Conservation (phyloP, 2,797 vertebrate genomes). For the Hybognathus amarus region DNA sequence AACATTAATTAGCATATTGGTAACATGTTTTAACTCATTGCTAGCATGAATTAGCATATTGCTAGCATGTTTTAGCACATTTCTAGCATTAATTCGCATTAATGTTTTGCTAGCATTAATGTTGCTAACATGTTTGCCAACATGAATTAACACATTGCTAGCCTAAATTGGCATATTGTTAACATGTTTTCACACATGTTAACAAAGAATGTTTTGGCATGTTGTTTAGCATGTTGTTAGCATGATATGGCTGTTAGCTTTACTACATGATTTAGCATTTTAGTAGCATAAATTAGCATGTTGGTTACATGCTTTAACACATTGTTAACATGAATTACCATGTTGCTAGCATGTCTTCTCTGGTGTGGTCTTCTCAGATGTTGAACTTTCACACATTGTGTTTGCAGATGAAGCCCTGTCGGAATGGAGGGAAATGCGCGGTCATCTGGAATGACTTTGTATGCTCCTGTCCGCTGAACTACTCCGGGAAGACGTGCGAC, state of each 20-base stretch:
- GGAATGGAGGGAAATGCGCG: constrained; percentile 85
- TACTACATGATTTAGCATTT: no score
- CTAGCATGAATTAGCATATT: neutral
- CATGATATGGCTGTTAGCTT: no score
- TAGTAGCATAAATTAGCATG: no score
- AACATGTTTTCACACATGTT: no score
- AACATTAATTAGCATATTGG: neutral
- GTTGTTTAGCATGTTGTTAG: no score
- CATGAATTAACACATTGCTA: no score
- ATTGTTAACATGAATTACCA: no score
- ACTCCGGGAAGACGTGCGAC: constrained; percentile 85
- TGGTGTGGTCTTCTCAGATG: neutral
- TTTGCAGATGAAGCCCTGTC: constrained; percentile 79
- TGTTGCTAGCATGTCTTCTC: no score
- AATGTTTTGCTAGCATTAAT: no score
- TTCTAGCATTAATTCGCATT: neutral
- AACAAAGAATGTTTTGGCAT: no score
- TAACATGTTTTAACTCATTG: neutral
- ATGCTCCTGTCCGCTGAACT: constrained; percentile 85
- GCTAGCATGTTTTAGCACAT: neutral
- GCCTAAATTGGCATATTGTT: no score
- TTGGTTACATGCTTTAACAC: neutral
- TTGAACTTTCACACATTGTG: neutral
- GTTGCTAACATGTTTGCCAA: no score
- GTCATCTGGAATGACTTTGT: constrained; percentile 95